A percentile compares a stretch with the other conserved stretches of the same genome.
These are phyloP conservation scores for Darevskia mixta DNA, from an alignment of 2,797 vertebrate genomes.

Conservation along the genomic window DNA sequence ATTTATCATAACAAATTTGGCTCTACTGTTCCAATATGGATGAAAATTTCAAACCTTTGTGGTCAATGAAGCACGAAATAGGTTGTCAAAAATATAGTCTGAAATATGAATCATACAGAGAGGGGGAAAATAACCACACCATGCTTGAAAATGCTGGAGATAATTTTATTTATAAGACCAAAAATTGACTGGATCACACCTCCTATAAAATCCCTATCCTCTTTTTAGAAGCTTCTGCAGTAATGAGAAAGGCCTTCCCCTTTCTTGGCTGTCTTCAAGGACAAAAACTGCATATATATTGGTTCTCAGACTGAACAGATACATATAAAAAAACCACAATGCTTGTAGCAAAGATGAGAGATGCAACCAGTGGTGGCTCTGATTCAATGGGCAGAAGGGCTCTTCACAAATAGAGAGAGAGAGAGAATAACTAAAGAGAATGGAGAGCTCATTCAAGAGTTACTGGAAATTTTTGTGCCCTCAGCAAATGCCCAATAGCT, in stretches of 20 bases:
- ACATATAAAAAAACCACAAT: slow-evolving; percentile 54
- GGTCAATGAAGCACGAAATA: slow-evolving; percentile 75
- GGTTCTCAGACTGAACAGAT: slow-evolving; percentile 54
- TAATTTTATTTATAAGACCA: slow-evolving; percentile 61
- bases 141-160: slow-evolving; percentile 59
- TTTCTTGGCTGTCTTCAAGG: slow-evolving; percentile 53
- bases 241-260: slow-evolving; percentile 50
- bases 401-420: background rate
- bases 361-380: background rate
- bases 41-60: slow-evolving; percentile 64
- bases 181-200: slow-evolving; percentile 55
- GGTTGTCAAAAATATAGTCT: slow-evolving; percentile 76
- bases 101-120: slow-evolving; percentile 70
- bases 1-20: slow-evolving; percentile 75
- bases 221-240: slow-evolving; percentile 44
- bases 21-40: slow-evolving; percentile 67
- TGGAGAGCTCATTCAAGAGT: background rate
- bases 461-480: background rate
- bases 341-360: background rate
- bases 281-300: slow-evolving; percentile 51
- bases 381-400: background rate
- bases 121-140: slow-evolving; percentile 44
- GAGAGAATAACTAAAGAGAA: background rate
- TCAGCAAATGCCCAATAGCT: background rate
- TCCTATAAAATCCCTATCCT: slow-evolving; percentile 42